Evolutionary conservation across 64 coral and sea anemone species (phyloP).

Genomic region (Acropora tenuis): DNA sequence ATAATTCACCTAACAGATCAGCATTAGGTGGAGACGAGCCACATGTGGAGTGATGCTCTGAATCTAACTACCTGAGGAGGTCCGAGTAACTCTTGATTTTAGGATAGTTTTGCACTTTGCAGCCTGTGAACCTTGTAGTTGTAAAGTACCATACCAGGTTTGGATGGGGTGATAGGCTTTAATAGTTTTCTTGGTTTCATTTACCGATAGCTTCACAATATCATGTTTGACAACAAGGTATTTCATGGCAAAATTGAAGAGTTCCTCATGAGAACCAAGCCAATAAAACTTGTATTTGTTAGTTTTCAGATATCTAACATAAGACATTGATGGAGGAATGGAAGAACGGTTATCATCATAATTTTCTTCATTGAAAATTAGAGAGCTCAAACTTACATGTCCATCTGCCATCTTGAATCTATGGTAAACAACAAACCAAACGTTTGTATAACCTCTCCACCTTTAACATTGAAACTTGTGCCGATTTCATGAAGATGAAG

Average conservation of each 20-base stretch:
- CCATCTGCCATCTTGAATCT: background rate
- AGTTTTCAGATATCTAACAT: background rate
- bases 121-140: background rate
- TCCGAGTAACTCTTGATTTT: background rate
- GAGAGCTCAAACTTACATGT: background rate
- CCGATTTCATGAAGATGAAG: no score
- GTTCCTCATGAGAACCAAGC: background rate
- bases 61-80: no score
- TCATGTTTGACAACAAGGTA: background rate
- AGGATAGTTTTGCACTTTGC: background rate
- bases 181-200: background rate
- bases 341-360: background rate
- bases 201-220: background rate
- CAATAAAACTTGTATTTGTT: background rate
- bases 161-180: background rate
- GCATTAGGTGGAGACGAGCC: no score
- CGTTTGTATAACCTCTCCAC: no score
- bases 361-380: background rate
- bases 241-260: background rate
- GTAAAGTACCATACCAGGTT: background rate
- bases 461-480: no score
- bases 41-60: no score
- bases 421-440: no score
- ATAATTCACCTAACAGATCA: no score
- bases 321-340: background rate